Evolutionary conservation across 1,140 invertebrate genomes (phyloP), one percentile per base, ranked within the genome.

Genomic region (Drosophila nasuta): DNA sequence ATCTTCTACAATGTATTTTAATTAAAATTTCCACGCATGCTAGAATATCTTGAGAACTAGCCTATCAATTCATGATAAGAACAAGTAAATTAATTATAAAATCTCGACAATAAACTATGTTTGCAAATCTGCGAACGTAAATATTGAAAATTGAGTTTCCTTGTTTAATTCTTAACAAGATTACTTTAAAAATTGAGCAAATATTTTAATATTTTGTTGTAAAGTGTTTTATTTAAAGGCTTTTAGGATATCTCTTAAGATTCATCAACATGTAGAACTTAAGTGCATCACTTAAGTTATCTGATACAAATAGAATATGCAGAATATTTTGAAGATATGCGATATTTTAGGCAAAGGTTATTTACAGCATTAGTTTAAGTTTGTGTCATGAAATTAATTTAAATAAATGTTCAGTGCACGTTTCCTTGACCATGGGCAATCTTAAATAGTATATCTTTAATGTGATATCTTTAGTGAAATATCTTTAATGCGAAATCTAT

Each of bases 401-500:
- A 46, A 54, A 54, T 33, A 52, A 64, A 62, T 15, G 25, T 41
- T 48, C 48, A 25, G 6, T n/a, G 20, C 49, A 45, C 58, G 33
- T 56, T 64, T 30, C 49, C 65, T 35, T 41, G 46, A 3, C 65
- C 56, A 38, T 59, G 45, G 56, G 10, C n/a, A 59, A 38, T 28
- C 33, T 56, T 15, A 17, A 38, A 48, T 74, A 30, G 46, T 48
- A 54, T 48, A 60, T 73, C 63, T 67, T 43, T 17, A 59, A 52
- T 60, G 57, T 20, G 56, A 38, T 41, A 60, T 68, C 67, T 63
- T 38, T 10, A 43, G 25, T 69, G 49, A 28, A 49, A 54, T 54
- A 62, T 70, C 56, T 60, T 74, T 25, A 74, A 56, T 54, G 71
- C 41, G 56, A 60, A 46, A 54, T 73, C 71, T 67, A 68, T 48